A percentile compares a stretch with the other conserved stretches of the same genome.
Conservation (phyloP, 2,113 vertebrate species). For the Nothocercus julius region DNA sequence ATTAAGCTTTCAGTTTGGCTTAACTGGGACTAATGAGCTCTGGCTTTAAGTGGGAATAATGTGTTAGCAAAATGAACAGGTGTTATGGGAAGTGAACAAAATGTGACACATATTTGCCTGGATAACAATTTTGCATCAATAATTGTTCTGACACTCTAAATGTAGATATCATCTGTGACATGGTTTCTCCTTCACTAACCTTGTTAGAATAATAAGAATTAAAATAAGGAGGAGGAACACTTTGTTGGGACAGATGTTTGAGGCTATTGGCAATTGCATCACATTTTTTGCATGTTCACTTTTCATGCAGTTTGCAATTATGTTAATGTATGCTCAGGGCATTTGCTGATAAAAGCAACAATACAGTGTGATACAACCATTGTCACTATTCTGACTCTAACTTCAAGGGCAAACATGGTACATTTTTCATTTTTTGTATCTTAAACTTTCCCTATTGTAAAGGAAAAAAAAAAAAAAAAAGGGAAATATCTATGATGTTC, state of each 20-base stretch:
- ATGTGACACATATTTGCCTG: slow-evolving; percentile 32
- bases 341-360: slow-evolving; percentile 75
- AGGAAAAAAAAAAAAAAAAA: background rate
- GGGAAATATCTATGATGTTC: slow-evolving; percentile 6
- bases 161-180: slow-evolving; percentile 69
- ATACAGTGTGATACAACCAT: slow-evolving; percentile 62
- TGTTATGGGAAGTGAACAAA: slow-evolving; percentile 53
- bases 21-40: slow-evolving; percentile 44
- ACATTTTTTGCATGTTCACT: slow-evolving; percentile 69
- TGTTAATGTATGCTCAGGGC: slow-evolving; percentile 75
- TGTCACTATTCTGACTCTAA: slow-evolving; percentile 62
- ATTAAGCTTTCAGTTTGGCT: slow-evolving; percentile 28
- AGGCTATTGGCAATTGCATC: slow-evolving; percentile 70
- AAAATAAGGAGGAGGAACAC: slow-evolving; percentile 67
- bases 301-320: slow-evolving; percentile 71
- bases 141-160: slow-evolving; percentile 64
- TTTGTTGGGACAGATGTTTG: slow-evolving; percentile 72
- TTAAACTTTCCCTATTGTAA: slow-evolving; percentile 26
- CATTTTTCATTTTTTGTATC: slow-evolving; percentile 42
- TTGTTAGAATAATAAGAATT: slow-evolving; percentile 70
- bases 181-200: slow-evolving; percentile 69
- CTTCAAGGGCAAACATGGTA: slow-evolving; percentile 61
- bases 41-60: slow-evolving; percentile 48
- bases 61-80: slow-evolving; percentile 33
- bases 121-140: slow-evolving; percentile 56